Percentiles rank a stretch among this genome's conserved stretches.
Conservation (phyloP, 2,797 vertebrate species). For the Echeneis naucrates region DNA sequence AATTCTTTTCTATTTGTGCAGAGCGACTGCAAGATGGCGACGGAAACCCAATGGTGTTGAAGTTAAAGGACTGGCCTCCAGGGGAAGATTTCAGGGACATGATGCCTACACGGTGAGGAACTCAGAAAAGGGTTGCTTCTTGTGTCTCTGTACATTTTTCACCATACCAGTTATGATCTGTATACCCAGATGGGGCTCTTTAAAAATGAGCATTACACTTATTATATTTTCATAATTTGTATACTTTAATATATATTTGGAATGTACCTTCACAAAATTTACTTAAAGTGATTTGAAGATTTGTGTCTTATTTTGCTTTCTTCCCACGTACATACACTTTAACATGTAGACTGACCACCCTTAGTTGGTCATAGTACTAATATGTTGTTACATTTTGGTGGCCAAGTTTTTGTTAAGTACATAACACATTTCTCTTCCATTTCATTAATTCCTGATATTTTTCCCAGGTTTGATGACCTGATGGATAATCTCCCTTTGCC, state of each 20-base stretch:
- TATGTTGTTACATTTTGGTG: too few relatives aligned
- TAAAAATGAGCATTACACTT: not conserved
- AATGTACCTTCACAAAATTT: not conserved
- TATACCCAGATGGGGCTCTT: not conserved
- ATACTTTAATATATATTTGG: not conserved
- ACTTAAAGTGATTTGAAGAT: too few relatives aligned
- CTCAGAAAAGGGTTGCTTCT: not conserved
- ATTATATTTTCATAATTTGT: not conserved
- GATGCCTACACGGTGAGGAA: conserved; percentile 95
- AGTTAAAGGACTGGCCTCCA: conserved; percentile 98
- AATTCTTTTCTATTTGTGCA: conserved; percentile 72
- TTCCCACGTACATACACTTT: too few relatives aligned
- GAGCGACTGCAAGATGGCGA: conserved; percentile 92
- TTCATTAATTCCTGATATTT: not conserved
- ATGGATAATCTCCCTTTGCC: conserved; percentile 99
- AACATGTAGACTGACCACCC: too few relatives aligned
- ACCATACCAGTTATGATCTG: not conserved
- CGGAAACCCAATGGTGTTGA: conserved; percentile 96
- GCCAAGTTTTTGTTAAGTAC: not conserved
- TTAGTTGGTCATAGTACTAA: not conserved
- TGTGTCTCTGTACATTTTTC: not conserved
- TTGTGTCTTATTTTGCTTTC: too few relatives aligned
- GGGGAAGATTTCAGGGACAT: conserved; percentile 99
- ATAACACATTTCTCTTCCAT: not conserved
- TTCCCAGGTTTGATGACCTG: conserved; percentile 93